Conservation (phyloP, 2,113 vertebrate species). For the Lasiurus borealis region DNA sequence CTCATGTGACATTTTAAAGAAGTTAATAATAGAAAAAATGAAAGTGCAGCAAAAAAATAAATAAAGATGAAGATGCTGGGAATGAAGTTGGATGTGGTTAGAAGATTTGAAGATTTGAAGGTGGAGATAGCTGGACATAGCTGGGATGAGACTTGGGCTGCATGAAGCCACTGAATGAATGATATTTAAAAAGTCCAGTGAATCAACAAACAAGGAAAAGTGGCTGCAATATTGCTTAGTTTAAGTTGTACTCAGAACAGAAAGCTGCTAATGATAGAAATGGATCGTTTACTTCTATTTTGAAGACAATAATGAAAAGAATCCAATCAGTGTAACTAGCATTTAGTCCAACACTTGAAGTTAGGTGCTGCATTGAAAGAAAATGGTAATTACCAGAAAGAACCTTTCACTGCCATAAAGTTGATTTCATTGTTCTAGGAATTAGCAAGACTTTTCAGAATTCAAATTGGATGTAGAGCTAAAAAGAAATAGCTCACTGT, state of each 20-base stretch:
- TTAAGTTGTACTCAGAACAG: not conserved
- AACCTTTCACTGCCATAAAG: not conserved
- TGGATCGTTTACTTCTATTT: not conserved
- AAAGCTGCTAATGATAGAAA: not conserved
- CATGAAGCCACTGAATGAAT: not conserved
- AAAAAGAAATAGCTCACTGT: not conserved
- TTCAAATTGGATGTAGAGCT: not conserved
- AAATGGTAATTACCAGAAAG: not conserved
- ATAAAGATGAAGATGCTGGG: not conserved
- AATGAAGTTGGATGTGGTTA: not conserved
- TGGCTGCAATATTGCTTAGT: not conserved
- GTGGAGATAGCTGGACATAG: not conserved
- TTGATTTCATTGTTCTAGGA: not conserved
- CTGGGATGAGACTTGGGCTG: not conserved
- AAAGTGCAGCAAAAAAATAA: not conserved
- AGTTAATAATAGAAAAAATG: not conserved
- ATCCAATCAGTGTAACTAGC: not conserved
- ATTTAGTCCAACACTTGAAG: not conserved
- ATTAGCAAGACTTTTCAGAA: slow-evolving; percentile 16
- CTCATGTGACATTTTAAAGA: not conserved
- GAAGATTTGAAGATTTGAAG: not conserved
- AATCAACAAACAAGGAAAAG: not conserved
- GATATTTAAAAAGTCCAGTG: not conserved
- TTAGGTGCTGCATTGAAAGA: not conserved
- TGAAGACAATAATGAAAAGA: not conserved